These are phyloP conservation scores for Meliscaeva auricollis DNA, from an alignment of 2,888 invertebrate genomes.

Conservation along the genomic window DNA sequence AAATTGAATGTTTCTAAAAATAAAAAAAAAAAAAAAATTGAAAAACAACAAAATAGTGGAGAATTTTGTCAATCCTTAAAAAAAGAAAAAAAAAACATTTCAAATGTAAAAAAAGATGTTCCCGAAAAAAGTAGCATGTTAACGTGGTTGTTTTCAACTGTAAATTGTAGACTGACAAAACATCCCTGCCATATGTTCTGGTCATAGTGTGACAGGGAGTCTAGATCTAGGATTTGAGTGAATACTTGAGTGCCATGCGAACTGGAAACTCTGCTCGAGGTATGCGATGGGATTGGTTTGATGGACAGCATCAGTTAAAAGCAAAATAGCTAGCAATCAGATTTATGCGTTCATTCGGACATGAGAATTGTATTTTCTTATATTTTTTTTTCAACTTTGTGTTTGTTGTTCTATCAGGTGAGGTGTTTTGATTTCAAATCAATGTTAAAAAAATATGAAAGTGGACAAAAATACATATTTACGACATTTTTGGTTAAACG, in stretches of 20 bases:
- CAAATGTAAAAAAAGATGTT: background rate
- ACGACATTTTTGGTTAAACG: no score
- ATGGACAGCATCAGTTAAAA: constrained; percentile 60
- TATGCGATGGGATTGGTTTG: constrained; percentile 53
- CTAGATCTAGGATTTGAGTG: constrained; percentile 27
- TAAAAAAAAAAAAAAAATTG: constrained; percentile 32
- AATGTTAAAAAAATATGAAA: no score
- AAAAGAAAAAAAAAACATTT: constrained; percentile 44
- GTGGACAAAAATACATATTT: no score
- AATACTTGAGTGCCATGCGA: constrained; percentile 4
- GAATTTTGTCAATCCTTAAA: constrained; percentile 29
- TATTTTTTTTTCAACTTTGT: constrained; percentile 6
- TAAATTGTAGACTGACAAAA: constrained; percentile 66
- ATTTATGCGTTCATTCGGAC: constrained; percentile 60
- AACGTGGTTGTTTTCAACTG: constrained; percentile 63
- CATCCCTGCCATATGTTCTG: background rate
- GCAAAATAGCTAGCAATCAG: constrained; percentile 56
- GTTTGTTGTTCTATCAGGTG: background rate
- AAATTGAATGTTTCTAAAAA: constrained; percentile 76
- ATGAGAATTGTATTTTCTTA: constrained; percentile 1
- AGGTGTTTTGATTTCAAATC: background rate
- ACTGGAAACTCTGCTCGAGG: constrained; percentile 1
- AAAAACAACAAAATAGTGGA: constrained; percentile 41
- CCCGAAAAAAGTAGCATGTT: constrained; percentile 36
- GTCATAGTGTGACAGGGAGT: background rate